Evolutionary conservation across 2,113 vertebrate species (phyloP).

Genomic region (Protomyctophum bolini): DNA sequence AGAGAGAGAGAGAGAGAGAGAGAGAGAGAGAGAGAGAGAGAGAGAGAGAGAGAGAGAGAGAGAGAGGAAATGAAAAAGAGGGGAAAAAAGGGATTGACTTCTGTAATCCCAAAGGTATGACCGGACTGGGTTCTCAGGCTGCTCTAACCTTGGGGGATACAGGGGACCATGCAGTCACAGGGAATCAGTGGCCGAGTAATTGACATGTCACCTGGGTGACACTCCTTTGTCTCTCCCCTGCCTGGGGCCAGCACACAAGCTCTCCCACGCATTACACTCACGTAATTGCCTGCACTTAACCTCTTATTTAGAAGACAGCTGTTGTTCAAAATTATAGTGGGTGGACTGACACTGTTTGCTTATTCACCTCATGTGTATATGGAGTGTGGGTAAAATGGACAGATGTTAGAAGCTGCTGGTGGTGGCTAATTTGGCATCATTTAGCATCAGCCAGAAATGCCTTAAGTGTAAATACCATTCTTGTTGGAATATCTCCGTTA

Average conservation of each 20-base stretch:
- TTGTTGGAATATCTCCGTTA: too few relatives aligned
- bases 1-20: background rate
- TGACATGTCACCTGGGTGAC: conserved; percentile 37
- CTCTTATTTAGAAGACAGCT: background rate
- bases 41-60: conserved; percentile 9
- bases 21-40: background rate
- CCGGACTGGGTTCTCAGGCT: conserved; percentile 45
- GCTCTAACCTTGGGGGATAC: conserved; percentile 39
- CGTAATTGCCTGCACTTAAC: background rate
- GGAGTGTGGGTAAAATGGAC: background rate
- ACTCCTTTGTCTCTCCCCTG: background rate
- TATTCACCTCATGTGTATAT: background rate
- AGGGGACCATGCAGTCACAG: conserved; percentile 41
- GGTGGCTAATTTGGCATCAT: too few relatives aligned
- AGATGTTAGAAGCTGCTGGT: background rate
- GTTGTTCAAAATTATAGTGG: background rate
- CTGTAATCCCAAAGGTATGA: conserved; percentile 71
- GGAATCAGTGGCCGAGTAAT: conserved; percentile 37
- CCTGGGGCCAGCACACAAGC: background rate
- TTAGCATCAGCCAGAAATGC: too few relatives aligned
- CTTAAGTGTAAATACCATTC: too few relatives aligned
- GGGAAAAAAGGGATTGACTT: conserved; percentile 42
- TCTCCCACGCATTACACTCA: background rate
- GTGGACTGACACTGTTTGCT: background rate
- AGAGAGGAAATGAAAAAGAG: conserved; percentile 9